Base-by-base conservation (phyloP, 1,140 invertebrate genomes). In the Conus ventricosus region DNA sequence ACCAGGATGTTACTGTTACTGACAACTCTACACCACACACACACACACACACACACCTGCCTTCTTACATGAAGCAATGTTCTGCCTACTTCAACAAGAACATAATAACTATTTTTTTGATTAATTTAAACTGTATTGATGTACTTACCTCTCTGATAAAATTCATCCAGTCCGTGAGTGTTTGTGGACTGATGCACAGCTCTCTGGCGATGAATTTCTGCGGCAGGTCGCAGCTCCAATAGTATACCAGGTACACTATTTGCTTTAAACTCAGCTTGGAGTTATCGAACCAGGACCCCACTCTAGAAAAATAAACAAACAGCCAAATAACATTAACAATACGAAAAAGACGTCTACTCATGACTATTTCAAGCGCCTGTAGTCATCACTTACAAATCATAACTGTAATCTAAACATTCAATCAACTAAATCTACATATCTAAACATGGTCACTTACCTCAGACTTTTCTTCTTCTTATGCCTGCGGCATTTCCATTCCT, bases 101-200 rank as follows among this genome's bases (percentile, higher is more conserved):
- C 11, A 67, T 67, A 67, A 67, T 67, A 13, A 67, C 11, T 23
- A 67, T 23, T 67, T 67, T 67, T 67, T 13, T 11, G 23, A 67
- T 13, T 67, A 23, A 13, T 67, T 13, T 23, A 67, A 11, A 13
- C 63, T 13, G 23, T 23, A 13, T 67, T 67, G 23, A 67, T 67
- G 63, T 23, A 13, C 63, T 67, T 67, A 67, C 71, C 55, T 88
- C 89, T 54, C 89, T n/a, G 27, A 84, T 67, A 80, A 90, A 88
- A 84, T 88, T 90, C 53, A 27, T 75, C 89, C 87, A 90, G 53
- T 90, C 83, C 1, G 83, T 67, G 57, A 88, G 67, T 76, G 89
- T 80, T 23, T 75, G 39, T 10, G 63, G 23, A 53, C n/a, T 53
- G 10, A 88, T 15, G 15, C 51, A 20, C 25, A 67, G 8, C 13